Percentiles rank a stretch among this genome's conserved stretches.
These are phyloP conservation scores for Hemicordylus capensis DNA, from an alignment of 2,113 vertebrate species.

Conservation along the genomic window DNA sequence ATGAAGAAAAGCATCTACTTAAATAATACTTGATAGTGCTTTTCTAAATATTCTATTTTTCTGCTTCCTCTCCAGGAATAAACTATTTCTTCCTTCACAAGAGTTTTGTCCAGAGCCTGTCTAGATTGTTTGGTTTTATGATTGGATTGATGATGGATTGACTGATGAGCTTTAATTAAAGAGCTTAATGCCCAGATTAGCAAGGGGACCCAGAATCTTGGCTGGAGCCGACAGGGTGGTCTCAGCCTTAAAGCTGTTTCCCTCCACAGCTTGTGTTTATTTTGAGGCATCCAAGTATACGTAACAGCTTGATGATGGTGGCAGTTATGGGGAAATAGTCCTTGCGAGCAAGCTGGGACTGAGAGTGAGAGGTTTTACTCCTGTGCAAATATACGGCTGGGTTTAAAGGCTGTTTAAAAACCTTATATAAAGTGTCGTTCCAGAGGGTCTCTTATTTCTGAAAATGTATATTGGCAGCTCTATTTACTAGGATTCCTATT, in stretches of 20 bases:
- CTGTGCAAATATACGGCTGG: background rate
- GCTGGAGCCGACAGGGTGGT: background rate
- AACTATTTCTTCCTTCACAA: background rate
- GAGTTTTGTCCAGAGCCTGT: background rate
- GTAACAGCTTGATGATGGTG: background rate
- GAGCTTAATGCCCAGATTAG: no score
- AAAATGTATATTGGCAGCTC: background rate
- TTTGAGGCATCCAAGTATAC: background rate
- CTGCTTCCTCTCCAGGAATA: background rate
- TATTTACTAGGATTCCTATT: background rate
- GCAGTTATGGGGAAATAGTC: background rate
- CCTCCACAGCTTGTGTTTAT: background rate
- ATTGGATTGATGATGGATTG: no score
- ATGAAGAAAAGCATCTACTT: background rate
- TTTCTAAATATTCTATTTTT: background rate
- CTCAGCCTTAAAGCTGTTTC: background rate
- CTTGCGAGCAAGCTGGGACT: no score
- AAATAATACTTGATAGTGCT: background rate
- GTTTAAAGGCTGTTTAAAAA: background rate
- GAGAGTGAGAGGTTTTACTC: background rate
- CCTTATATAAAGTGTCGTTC: no score
- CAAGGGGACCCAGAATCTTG: background rate
- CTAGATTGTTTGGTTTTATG: background rate
- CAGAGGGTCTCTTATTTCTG: background rate
- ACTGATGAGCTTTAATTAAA: no score